A percentile compares a stretch with the other conserved stretches of the same genome.
phyloP scores from a whole-genome alignment of 2,113 vertebrate species.

The Rhynchopsitta pachyrhyncha region DNA sequence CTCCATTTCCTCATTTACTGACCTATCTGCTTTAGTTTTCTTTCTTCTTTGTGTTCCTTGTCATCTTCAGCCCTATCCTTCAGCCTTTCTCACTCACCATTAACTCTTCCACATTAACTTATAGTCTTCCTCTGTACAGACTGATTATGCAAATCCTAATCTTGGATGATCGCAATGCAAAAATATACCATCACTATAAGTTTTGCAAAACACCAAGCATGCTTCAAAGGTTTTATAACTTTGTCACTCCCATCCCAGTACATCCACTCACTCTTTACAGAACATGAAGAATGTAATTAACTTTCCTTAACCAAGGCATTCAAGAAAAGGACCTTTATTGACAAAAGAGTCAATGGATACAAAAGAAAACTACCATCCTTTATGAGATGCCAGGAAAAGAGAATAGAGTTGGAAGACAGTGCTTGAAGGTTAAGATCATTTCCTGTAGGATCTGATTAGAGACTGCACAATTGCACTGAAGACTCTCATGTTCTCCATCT shows the following conservation, averaged over 20 bases:
- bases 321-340: background rate
- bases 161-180: background rate
- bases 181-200: rapidly evolving
- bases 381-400: background rate
- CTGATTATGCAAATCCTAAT: background rate
- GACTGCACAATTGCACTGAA: background rate
- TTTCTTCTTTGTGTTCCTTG: background rate
- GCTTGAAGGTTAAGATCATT: background rate
- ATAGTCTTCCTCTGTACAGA: background rate
- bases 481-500: background rate
- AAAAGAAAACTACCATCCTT: background rate
- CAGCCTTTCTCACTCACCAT: background rate
- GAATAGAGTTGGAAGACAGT: background rate
- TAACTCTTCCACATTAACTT: background rate
- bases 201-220: background rate
- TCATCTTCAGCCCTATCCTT: background rate
- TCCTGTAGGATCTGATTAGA: background rate
- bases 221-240: background rate
- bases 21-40: background rate
- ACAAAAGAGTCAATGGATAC: background rate
- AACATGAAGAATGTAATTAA: background rate
- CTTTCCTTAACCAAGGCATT: background rate
- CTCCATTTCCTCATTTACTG: background rate
- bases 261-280: background rate
- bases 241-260: background rate